These are phyloP conservation scores for Trichonephila clavipes DNA, from an alignment of 1,140 invertebrate genomes.

Conservation along the genomic window DNA sequence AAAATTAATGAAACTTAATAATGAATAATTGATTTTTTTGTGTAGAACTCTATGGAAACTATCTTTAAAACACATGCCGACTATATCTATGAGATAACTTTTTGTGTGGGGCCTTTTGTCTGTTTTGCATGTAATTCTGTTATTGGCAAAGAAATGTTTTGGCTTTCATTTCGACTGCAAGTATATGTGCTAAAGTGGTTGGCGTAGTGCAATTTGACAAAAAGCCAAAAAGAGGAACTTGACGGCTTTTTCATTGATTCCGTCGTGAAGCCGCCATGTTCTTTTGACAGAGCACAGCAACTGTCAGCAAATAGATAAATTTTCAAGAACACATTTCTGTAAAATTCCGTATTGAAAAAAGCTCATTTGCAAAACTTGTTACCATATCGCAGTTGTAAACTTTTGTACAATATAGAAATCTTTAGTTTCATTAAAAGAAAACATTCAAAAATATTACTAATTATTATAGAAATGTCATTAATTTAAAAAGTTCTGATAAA, in stretches of 20 bases:
- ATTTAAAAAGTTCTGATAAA: no score
- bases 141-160: conserved; percentile 11
- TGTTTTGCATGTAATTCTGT: neutral
- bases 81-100: neutral
- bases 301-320: neutral
- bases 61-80: neutral
- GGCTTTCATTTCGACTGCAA: conserved; percentile 23
- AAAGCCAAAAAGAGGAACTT: conserved; percentile 22
- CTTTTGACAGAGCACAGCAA: conserved; percentile 3
- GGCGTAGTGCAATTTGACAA: conserved; percentile 34
- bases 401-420: no score
- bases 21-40: neutral
- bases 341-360: neutral
- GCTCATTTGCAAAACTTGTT: neutral
- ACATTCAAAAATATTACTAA: no score
- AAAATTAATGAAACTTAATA: no score
- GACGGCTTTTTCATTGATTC: conserved; percentile 37
- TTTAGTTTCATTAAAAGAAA: no score
- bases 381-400: no score
- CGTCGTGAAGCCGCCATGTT: conserved; percentile 18
- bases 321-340: conserved; percentile 1
- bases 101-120: neutral
- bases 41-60: neutral
- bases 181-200: conserved; percentile 17
- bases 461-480: no score